phyloP scores from a whole-genome alignment of 2,113 vertebrate species.

The Lophotis ruficrista region DNA sequence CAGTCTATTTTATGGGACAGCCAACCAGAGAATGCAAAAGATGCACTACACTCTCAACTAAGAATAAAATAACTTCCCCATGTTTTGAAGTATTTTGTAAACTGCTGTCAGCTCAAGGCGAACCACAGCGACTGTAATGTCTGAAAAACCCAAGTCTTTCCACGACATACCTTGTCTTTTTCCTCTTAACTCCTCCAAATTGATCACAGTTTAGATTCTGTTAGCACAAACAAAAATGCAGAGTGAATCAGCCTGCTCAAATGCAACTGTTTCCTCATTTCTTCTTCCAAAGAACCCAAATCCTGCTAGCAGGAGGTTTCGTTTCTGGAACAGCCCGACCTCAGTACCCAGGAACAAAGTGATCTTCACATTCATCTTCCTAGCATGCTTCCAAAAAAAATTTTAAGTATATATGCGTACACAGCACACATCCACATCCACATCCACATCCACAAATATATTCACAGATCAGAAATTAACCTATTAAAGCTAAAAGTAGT shows the following conservation, averaged over 20 bases:
- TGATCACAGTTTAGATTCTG: background rate
- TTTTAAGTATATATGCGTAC: background rate
- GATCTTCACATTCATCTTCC: background rate
- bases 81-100: background rate
- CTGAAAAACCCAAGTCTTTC: background rate
- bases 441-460: background rate
- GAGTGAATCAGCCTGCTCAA: background rate
- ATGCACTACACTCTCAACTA: background rate
- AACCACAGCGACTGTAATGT: rapidly evolving
- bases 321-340: background rate
- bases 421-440: background rate
- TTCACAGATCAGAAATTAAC: background rate
- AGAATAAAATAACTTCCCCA: background rate
- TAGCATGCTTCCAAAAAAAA: rapidly evolving
- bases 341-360: background rate
- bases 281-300: background rate
- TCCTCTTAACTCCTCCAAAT: background rate
- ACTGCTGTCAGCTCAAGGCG: background rate
- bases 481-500: background rate
- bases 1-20: background rate
- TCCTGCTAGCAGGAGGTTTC: background rate
- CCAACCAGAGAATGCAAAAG: background rate
- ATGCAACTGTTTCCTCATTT: background rate
- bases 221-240: background rate
- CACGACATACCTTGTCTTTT: background rate